Evolutionary conservation across 2,797 vertebrate species (phyloP).

Genomic region (Pipistrellus pygmaeus): DNA sequence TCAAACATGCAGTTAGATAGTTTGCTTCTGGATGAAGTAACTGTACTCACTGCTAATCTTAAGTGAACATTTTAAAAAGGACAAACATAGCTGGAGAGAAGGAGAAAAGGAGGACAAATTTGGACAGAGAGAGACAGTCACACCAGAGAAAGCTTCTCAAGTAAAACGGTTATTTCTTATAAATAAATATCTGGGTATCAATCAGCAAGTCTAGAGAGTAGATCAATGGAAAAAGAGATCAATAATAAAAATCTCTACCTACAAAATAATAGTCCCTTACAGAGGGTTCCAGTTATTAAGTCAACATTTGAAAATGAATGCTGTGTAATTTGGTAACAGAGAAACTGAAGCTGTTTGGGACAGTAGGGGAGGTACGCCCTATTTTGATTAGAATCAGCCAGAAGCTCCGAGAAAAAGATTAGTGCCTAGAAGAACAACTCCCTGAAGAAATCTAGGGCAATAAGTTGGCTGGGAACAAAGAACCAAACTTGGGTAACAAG

Average conservation of each 20-base stretch:
- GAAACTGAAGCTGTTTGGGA: constrained; percentile 14
- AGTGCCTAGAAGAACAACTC: constrained; percentile 15
- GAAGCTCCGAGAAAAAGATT: constrained; percentile 60
- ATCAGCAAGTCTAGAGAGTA: neutral
- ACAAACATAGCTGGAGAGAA: neutral
- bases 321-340: neutral
- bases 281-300: neutral
- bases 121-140: neutral
- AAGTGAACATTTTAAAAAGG: constrained; percentile 33
- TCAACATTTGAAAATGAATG: constrained; percentile 9
- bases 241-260: constrained; percentile 37
- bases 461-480: constrained; percentile 18
- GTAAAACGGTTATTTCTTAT: neutral
- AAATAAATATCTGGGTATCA: constrained; percentile 8
- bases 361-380: neutral
- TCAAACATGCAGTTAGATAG: constrained; percentile 10
- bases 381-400: constrained; percentile 54
- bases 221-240: neutral
- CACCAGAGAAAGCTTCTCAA: constrained; percentile 12
- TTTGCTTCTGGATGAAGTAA: neutral
- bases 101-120: neutral
- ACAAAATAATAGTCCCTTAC: neutral
- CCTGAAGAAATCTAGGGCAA: constrained; percentile 11
- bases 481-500: neutral
- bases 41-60: neutral